Evolutionary conservation across 2,113 vertebrate genomes (phyloP).

Genomic region (Scophthalmus maximus): DNA sequence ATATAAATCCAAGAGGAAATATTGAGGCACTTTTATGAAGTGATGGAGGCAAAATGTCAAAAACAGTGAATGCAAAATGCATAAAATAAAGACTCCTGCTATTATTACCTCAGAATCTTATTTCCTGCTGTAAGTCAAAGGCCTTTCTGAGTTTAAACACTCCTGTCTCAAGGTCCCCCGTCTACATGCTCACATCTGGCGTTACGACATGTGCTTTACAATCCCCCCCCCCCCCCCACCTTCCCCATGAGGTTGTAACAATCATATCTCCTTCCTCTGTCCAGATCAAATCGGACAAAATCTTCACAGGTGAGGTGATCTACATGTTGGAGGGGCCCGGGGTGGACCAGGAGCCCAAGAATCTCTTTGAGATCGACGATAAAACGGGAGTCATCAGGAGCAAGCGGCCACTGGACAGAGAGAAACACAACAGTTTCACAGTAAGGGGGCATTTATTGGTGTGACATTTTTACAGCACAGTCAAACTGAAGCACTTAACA

Average conservation of each 20-base stretch:
- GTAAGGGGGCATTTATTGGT: slow-evolving; percentile 72
- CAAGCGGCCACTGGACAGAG: slow-evolving; percentile 91
- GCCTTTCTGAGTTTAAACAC: slow-evolving; percentile 27
- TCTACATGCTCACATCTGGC: slow-evolving; percentile 62
- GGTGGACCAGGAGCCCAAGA: slow-evolving; percentile 92
- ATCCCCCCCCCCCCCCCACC: neutral
- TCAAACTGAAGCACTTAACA: slow-evolving; percentile 18
- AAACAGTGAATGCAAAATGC: slow-evolving; percentile 7
- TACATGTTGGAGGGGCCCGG: slow-evolving; percentile 96
- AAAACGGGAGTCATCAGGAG: slow-evolving; percentile 90
- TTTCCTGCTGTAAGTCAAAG: slow-evolving; percentile 49
- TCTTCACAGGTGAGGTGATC: slow-evolving; percentile 89
- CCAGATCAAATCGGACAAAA: slow-evolving; percentile 97
- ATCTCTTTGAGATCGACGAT: slow-evolving; percentile 94
- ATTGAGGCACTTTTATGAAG: slow-evolving; percentile 14
- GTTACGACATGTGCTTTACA: slow-evolving; percentile 32
- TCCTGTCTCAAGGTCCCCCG: slow-evolving; percentile 35
- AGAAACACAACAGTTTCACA: slow-evolving; percentile 88
- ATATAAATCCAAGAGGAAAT: slow-evolving; percentile 27
- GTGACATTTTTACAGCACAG: slow-evolving; percentile 12
- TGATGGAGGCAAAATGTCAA: slow-evolving; percentile 32
- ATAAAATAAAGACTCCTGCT: slow-evolving; percentile 23
- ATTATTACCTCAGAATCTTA: slow-evolving; percentile 35
- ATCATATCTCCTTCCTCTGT: slow-evolving; percentile 36
- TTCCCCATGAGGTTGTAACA: slow-evolving; percentile 29